Evolutionary conservation across 2,888 invertebrate genomes (phyloP).

Genomic region (Gymnocheta viridis): DNA sequence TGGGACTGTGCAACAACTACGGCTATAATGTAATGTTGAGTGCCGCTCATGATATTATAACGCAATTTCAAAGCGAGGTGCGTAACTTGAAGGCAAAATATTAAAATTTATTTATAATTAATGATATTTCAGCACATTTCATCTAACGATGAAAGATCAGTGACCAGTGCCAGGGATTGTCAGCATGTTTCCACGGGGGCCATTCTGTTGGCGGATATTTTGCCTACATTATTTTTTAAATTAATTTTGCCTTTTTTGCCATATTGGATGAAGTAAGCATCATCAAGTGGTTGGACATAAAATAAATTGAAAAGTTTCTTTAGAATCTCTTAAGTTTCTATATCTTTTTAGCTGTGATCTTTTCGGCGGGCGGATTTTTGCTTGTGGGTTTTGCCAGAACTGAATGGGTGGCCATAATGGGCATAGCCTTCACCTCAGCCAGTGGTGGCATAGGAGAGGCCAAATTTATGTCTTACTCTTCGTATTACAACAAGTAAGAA

Average conservation of each 20-base stretch:
- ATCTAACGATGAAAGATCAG: background rate
- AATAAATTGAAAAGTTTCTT: background rate
- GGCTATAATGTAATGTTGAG: conserved; percentile 93
- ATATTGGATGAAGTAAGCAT: conserved; percentile 86
- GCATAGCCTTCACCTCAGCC: conserved; percentile 88
- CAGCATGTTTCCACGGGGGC: conserved; percentile 88
- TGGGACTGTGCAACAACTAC: conserved; percentile 93
- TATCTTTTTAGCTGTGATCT: conserved; percentile 84
- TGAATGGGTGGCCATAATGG: conserved; percentile 85
- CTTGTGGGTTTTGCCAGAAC: conserved; percentile 86
- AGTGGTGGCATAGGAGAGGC: conserved; percentile 91
- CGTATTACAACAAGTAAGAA: conserved; percentile 86
- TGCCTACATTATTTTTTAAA: conserved; percentile 88
- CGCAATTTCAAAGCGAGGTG: conserved; percentile 77
- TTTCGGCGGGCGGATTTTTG: conserved; percentile 85
- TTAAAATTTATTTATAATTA: background rate
- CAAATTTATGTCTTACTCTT: conserved; percentile 88
- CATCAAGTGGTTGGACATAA: background rate
- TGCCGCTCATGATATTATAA: conserved; percentile 89
- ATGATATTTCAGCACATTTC: conserved; percentile 59
- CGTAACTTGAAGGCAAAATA: background rate
- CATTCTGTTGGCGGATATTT: conserved; percentile 90
- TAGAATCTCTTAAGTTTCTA: conserved; percentile 82
- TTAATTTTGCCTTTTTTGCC: conserved; percentile 87
- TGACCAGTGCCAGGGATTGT: conserved; percentile 81